Conservation (phyloP, 2,113 vertebrate species). For the Ginglymostoma cirratum region DNA sequence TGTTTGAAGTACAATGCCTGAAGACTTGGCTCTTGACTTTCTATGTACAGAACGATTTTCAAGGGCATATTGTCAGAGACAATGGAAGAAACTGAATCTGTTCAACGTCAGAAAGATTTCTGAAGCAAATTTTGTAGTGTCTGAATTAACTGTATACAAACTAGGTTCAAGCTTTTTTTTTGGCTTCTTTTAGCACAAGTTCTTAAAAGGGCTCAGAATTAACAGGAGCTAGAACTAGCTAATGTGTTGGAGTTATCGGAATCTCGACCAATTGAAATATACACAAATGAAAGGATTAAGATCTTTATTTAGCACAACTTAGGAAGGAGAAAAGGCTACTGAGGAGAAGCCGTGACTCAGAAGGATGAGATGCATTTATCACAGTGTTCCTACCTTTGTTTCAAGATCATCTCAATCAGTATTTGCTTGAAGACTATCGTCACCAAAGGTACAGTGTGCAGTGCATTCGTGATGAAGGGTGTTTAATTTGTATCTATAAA, state of each 20-base stretch:
- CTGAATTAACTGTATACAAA: background rate
- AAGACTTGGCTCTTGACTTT: constrained; percentile 26
- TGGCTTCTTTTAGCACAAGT: background rate
- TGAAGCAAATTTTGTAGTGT: background rate
- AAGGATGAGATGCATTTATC: background rate
- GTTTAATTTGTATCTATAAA: too few species aligned
- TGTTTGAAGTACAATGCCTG: constrained; percentile 31
- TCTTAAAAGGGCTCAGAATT: background rate
- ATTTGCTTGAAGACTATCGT: background rate
- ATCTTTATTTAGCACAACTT: background rate
- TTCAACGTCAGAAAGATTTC: background rate
- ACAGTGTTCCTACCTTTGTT: background rate
- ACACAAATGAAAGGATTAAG: background rate
- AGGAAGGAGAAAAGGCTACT: background rate
- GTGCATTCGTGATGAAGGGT: background rate
- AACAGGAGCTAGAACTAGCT: background rate
- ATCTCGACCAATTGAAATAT: background rate
- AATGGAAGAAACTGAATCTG: background rate
- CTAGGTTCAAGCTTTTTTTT: background rate
- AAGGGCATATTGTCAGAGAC: constrained; percentile 22
- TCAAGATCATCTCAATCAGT: background rate
- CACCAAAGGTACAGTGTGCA: background rate
- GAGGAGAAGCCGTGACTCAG: background rate
- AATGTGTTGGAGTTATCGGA: background rate
- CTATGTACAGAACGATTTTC: background rate